A percentile compares a stretch with the other conserved stretches of the same genome.
Evolutionary conservation across 2,113 vertebrate genomes (phyloP).

Genomic region (Neotoma lepida): DNA sequence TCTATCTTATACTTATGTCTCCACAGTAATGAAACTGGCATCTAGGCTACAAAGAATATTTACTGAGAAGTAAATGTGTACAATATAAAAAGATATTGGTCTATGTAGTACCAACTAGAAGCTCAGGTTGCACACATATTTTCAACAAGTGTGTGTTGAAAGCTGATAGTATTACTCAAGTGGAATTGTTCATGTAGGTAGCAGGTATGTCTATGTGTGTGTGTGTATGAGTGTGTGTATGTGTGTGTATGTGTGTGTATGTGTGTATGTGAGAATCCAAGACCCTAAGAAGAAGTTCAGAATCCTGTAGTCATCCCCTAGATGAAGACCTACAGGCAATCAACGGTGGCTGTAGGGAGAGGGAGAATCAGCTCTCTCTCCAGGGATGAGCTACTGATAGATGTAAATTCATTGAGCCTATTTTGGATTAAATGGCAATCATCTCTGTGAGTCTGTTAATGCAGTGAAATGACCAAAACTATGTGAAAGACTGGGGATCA

Average conservation of each 20-base stretch:
- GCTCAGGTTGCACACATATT: constrained; percentile 29
- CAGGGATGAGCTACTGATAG: not conserved
- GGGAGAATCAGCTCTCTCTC: not conserved
- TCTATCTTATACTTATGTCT: constrained; percentile 83
- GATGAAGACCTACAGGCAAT: not conserved
- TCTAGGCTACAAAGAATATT: constrained; percentile 63
- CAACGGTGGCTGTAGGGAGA: not conserved
- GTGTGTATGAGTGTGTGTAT: not conserved
- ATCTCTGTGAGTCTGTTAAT: not conserved
- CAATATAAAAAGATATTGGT: constrained; percentile 62
- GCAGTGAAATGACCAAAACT: not conserved
- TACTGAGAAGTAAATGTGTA: constrained; percentile 66
- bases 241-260: not conserved
- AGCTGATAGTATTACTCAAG: not conserved
- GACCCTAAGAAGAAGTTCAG: not conserved
- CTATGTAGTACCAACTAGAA: constrained; percentile 57
- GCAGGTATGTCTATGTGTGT: not conserved
- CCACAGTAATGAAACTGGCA: constrained; percentile 82
- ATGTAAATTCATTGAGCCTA: not conserved
- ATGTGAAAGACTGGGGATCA: not conserved
- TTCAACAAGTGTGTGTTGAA: not conserved
- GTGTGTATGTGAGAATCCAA: not conserved
- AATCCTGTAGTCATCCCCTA: not conserved
- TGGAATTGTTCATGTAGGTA: constrained; percentile 14
- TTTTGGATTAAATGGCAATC: not conserved